Evolutionary conservation across 2,888 invertebrate genomes (phyloP), one percentile per base, ranked within the genome.

Genomic region (Agonopterix arenella): DNA sequence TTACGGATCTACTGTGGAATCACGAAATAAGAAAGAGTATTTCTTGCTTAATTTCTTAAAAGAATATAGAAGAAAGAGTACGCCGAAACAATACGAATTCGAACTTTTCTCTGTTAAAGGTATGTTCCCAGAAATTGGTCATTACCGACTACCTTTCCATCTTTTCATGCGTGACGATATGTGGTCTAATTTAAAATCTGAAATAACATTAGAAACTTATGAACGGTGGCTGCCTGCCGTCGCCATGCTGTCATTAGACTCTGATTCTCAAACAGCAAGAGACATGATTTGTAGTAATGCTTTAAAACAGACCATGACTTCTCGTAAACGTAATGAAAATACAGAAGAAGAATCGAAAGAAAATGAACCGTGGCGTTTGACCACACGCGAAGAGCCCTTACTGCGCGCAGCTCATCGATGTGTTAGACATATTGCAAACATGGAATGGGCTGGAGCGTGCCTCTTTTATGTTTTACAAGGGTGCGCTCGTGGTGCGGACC

Each of bases 281-380:
- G 90, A 90, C 60, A 90, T 90, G 89, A 83, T 90, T 60, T 89
- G 90, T 56, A 89, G 90, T 62, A 90, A 88, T 52, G 90, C 90
- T 49, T 76, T 90, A 18, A 89, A 89, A 64, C 89, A 89, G 74
- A 90, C 89, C 1, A 90, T 90, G 90, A 89, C 89, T 11, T 66
- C 75, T n/a, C 69, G 82, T 57, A 84, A 81, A 60, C 73, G 65
- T 44, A 70, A 61, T 48, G 77, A 83, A 51, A 64, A 64, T 42
- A 57, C 55, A 16, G 73, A 79, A 43, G 48, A 61, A 46, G 72
- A 76, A 45, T 53, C 59, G 37, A 82, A 80, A 63, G 80, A 80
- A 48, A 71, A 57, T 46, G 86, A 85, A 58, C 73, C 80, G 11
- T 90, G 90, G 90, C 73, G 76, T 40, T 65, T 90, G 49, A 76